Evolutionary conservation across 1,140 invertebrate genomes (phyloP), one percentile per base, ranked within the genome.

Genomic region (Rhopalosiphum maidis): DNA sequence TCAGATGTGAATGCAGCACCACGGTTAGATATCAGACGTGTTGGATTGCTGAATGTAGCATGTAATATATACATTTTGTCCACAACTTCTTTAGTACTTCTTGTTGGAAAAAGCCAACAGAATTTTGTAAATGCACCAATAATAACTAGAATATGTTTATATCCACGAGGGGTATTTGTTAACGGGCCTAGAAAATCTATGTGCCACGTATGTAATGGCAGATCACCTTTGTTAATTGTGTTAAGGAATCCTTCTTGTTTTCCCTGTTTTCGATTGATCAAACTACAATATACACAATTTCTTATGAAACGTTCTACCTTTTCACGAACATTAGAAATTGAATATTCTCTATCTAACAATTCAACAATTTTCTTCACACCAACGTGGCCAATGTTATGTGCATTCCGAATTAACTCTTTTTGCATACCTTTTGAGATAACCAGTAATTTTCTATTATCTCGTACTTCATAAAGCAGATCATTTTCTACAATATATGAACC

Each of bases 71-170:
- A 37, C 43, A 86, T 35, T 43, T 37, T 37, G 35, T 93, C 82
- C 11, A 86, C 8, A 35, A 93, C 82, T 41, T 93, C 60, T n/a
- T 15, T 93, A 35, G 77, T 83, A 22, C 21, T 43, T 82, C 4
- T 91, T 41, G 77, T 77, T 7, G 60, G 43, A n/a, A 54, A 85
- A 3, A 86, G 35, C 43, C 43, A 83, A 54, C 91, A 93, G 23
- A 93, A 93, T 85, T 54, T 93, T 25, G 91, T 93, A 11, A 93
- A 86, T 35, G 43, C 91, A 86, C 86, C 54, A 9, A 55, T 41
- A 23, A 86, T 21, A 30, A 37, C 41, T 2, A 86, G 25, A 46
- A 86, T 46, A 86, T 86, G 35, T 25, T 86, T 86, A 46, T 86
- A 86, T 86, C 85, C 85, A 4, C 43, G 21, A 41, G 41, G 43